Evolutionary conservation across 2,888 invertebrate genomes (phyloP).

Genomic region (Villa cingulata): DNA sequence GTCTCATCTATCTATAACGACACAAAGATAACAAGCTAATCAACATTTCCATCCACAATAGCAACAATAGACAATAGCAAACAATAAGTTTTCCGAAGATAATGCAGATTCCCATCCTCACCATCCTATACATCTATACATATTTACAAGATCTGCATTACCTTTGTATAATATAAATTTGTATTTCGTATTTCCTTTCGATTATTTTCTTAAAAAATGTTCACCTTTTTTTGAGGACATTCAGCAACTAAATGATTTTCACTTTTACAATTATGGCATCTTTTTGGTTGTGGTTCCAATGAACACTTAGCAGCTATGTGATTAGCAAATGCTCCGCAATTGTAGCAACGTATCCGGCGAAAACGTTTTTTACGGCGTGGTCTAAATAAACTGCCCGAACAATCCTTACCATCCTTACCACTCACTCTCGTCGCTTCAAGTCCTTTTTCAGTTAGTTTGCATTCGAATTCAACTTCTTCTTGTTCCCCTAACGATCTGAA

Average conservation of each 20-base stretch:
- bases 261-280: conserved; percentile 77
- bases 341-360: conserved; percentile 82
- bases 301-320: conserved; percentile 85
- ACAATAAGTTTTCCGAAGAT: too few species aligned
- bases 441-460: conserved; percentile 71
- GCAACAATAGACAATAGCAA: too few species aligned
- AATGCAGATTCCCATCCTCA: too few species aligned
- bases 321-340: conserved; percentile 85
- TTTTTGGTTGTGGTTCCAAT: conserved; percentile 75
- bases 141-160: too few species aligned
- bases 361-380: conserved; percentile 70
- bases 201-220: too few species aligned
- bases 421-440: conserved; percentile 75
- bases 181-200: too few species aligned
- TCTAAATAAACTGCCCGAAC: conserved; percentile 66
- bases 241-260: conserved; percentile 81
- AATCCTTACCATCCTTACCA: conserved; percentile 62
- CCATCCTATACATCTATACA: too few species aligned
- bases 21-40: too few species aligned
- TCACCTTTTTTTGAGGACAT: conserved; percentile 51
- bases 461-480: conserved; percentile 79
- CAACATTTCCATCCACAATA: too few species aligned
- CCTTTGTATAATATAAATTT: too few species aligned
- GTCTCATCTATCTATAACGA: neutral
- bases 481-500: conserved; percentile 75